phyloP scores from a whole-genome alignment of 2,113 vertebrate species.

The Aphelocoma coerulescens region DNA sequence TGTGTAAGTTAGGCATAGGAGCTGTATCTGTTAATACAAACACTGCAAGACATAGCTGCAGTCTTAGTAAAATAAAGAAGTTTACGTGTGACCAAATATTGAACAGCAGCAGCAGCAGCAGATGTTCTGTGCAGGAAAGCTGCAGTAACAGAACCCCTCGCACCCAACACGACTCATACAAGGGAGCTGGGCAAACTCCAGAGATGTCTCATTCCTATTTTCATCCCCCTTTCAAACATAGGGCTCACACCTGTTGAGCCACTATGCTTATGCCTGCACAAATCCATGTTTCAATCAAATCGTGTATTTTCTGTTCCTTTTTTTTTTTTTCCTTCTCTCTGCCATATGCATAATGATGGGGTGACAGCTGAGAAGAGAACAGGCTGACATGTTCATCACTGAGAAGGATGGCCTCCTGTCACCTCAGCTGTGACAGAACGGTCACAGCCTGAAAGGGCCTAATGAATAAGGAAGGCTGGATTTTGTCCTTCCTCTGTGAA shows the following conservation, averaged over 20 bases:
- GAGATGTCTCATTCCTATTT: neutral
- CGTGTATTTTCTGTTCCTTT: neutral
- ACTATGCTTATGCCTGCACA: neutral
- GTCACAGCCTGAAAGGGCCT: neutral
- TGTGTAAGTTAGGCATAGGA: neutral
- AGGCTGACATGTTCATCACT: neutral
- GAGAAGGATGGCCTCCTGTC: slow-evolving; percentile 15
- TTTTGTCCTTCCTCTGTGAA: neutral
- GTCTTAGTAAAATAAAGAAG: neutral
- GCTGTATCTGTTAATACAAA: neutral
- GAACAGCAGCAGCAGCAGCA: neutral
- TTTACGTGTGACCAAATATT: neutral
- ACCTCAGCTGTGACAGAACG: neutral
- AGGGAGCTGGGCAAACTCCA: slow-evolving; percentile 13
- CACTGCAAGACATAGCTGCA: neutral
- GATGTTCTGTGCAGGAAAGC: neutral
- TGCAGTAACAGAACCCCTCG: neutral
- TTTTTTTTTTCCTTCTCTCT: neutral
- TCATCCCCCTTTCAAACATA: neutral
- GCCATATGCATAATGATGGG: neutral
- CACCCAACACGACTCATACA: neutral
- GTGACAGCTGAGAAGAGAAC: neutral
- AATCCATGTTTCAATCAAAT: neutral
- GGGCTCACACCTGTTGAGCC: slow-evolving; percentile 21
- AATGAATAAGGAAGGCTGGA: neutral